Evolutionary conservation across 2,888 invertebrate species (phyloP).

Genomic region (Masnerella sp.): DNA sequence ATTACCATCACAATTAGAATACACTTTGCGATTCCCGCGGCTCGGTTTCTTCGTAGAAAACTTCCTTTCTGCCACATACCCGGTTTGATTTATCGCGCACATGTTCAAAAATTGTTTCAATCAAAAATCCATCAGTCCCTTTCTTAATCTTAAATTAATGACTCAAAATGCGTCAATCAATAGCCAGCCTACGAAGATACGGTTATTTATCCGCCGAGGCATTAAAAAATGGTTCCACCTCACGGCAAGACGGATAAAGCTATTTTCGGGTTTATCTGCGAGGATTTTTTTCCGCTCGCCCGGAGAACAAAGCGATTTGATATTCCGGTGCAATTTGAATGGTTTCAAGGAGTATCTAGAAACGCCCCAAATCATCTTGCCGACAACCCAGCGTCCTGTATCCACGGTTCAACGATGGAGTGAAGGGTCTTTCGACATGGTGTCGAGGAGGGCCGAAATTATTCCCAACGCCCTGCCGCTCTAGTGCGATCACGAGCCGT

Average conservation of each 20-base stretch:
- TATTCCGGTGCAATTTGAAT: slow-evolving; percentile 58
- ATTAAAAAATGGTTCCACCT: slow-evolving; percentile 39
- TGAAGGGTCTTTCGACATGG: slow-evolving; percentile 69
- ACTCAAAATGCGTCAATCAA: slow-evolving; percentile 51
- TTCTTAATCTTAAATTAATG: slow-evolving; percentile 57
- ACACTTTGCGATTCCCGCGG: slow-evolving; percentile 31
- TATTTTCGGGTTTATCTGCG: slow-evolving; percentile 42
- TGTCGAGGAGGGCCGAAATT: slow-evolving; percentile 67
- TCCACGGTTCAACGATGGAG: slow-evolving; percentile 62
- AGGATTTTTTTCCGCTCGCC: slow-evolving; percentile 39
- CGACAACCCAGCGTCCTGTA: slow-evolving; percentile 68
- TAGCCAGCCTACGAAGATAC: slow-evolving; percentile 32
- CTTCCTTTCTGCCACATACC: slow-evolving; percentile 13
- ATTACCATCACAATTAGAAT: slow-evolving; percentile 44
- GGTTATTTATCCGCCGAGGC: slow-evolving; percentile 37
- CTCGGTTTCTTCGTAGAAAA: slow-evolving; percentile 17
- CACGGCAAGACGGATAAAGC: slow-evolving; percentile 18
- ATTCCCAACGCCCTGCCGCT: slow-evolving; percentile 69
- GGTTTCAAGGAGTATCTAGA: slow-evolving; percentile 57
- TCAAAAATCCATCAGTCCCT: slow-evolving; percentile 54
- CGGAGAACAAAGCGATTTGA: slow-evolving; percentile 54
- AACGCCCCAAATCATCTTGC: slow-evolving; percentile 71
- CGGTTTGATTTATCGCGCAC: slow-evolving; percentile 41
- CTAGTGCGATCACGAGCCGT: slow-evolving; percentile 44
- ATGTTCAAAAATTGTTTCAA: slow-evolving; percentile 49